Evolutionary conservation across 1,140 invertebrate species (phyloP), one percentile per base, ranked within the genome.

Genomic region (Drosophila ohnishii): DNA sequence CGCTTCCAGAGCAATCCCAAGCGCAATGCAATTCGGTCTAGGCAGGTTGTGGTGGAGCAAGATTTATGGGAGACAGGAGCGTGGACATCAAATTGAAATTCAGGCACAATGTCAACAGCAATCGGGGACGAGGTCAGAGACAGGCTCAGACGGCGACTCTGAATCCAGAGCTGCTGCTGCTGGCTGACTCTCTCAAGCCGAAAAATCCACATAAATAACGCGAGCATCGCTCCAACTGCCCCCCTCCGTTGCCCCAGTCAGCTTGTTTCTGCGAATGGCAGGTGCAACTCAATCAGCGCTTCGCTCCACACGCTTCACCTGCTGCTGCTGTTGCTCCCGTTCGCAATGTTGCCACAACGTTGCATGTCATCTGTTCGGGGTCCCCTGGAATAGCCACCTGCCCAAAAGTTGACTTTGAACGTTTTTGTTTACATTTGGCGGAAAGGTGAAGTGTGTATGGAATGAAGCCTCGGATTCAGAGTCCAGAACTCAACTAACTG

Each of bases 191-290:
- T 58, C 42, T 48, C 65, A 59, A 59, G 55, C 69, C 69, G 44
- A 80, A 85, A 86, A 79, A 82, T 87, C 71, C 83, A 82, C 83
- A 86, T 86, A 86, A 86, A 87, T 87, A 86, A 86, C 75, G 80
- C 78, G 71, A 57, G 50, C 78, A 78, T 67, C 75, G 44, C 58
- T 28, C 56, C 58, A 39, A 44, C 51, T 51, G 47, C 55, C 64
- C 55, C 16, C 64, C 42, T 39, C 30, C 35, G 25, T 35, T n/a
- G 25, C 14, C 50, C 57, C 25, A 19, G 30, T 56, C 75, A 70
- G 78, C 80, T 80, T 81, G 85, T 81, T 90, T 90, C 87, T 90
- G 77, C 87, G 87, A 90, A 90, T 90, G 87, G 87, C 87, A 90
- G 87, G 87, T 90, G 87, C 87, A 90, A 90, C 79, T 86, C 83